Evolutionary conservation across 2,113 vertebrate species (phyloP).

Genomic region (Varanus salvator): DNA sequence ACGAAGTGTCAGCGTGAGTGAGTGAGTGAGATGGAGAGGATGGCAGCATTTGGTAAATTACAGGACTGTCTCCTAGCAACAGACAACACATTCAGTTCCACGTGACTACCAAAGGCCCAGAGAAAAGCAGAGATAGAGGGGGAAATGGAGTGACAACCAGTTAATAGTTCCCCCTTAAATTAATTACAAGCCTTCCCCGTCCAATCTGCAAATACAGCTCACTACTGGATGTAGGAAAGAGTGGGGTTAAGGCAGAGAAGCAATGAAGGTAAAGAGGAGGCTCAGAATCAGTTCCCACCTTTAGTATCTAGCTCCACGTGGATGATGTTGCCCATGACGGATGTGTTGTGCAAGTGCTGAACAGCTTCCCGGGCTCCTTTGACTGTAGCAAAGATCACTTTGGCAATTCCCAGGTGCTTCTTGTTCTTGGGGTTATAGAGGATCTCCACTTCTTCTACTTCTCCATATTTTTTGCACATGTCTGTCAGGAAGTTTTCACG

Average conservation of each 20-base stretch:
- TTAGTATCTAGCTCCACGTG: conserved; percentile 99
- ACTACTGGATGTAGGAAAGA: not conserved
- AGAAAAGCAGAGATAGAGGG: conserved; percentile 60
- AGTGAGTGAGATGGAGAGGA: conserved; percentile 67
- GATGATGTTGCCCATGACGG: conserved; percentile 99
- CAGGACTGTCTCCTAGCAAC: conserved; percentile 90
- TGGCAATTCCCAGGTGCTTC: conserved; percentile 97
- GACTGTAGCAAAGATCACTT: conserved; percentile 94
- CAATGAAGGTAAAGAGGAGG: rapidly evolving
- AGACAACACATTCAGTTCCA: conserved; percentile 84
- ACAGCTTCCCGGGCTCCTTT: conserved; percentile 93
- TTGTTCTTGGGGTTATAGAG: conserved; percentile 98
- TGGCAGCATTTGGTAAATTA: conserved; percentile 81
- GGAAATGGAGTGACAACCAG: conserved; percentile 29
- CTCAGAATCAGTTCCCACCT: conserved; percentile 79
- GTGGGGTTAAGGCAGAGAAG: no score
- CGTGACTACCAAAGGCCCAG: conserved; percentile 79
- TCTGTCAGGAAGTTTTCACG: conserved; percentile 94
- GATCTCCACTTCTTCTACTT: conserved; percentile 97
- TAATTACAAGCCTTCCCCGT: not conserved
- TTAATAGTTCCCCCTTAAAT: conserved; percentile 20
- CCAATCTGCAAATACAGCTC: not conserved
- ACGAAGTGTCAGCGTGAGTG: conserved; percentile 27
- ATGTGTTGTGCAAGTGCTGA: conserved; percentile 94
- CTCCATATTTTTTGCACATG: conserved; percentile 98